Evolutionary conservation across 2,797 vertebrate species (phyloP), one percentile per base, ranked within the genome.

Genomic region (Sebastes glaucus): DNA sequence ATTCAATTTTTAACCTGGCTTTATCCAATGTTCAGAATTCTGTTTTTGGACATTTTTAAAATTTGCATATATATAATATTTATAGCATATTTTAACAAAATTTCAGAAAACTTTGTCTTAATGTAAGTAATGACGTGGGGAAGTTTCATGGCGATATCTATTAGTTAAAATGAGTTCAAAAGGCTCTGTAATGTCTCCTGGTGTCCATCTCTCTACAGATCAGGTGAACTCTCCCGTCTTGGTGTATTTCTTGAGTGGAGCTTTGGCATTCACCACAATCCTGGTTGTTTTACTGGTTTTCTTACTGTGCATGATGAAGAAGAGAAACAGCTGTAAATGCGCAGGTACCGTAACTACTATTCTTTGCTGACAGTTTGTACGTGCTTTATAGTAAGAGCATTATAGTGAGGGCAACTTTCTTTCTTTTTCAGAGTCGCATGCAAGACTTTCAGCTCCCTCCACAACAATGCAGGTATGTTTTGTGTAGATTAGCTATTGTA

Each of bases 211-310:
- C 62, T 38, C 33, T 38, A 16, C 33, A 64, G 62, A 46, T 46
- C 16, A 64, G 33, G 11, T 6, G 20, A 0, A 23, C 11, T 38
- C 33, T 38, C 0, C 20, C 0, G 0, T 33, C 60, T 62, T 0
- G 20, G 49, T 52, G 49, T 52, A 52, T 52, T 52, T 52, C 20
- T 38, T 64, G 33, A 64, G 33, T 64, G 62, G 49, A 52, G 49
- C 49, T 52, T 52, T 52, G 49, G 49, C 49, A 52, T 52, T 52
- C 49, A 52, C 8, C 7, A 64, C 4, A 33, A 38, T 25, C 62
- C 33, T 64, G n/a, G 22, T 22, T 18, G 62, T 64, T 35, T 14
- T 64, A 23, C 62, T 64, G 62, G 13, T 38, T 25, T 38, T 25
- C 33, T 64, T 38, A 38, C 22, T 38, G 13, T 64, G 62, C 11